Evolutionary conservation across 2,113 vertebrate genomes (phyloP).

Genomic region (Candoia aspera): DNA sequence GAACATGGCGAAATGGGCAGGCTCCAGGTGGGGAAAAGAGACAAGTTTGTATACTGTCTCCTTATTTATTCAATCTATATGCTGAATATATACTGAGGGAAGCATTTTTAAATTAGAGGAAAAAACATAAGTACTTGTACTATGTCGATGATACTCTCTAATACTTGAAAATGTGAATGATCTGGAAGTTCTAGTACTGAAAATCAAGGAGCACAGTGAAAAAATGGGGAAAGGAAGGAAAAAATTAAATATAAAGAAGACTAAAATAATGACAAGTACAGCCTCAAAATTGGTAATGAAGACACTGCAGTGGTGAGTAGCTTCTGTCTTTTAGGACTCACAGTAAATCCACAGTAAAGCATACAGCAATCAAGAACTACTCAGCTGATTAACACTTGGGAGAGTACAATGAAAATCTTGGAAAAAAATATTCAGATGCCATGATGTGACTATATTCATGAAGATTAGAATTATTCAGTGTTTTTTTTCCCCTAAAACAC

Average conservation of each 20-base stretch:
- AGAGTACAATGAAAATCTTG: background rate
- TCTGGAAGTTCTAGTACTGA: background rate
- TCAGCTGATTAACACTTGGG: background rate
- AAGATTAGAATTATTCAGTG: background rate
- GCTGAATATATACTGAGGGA: background rate
- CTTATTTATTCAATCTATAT: background rate
- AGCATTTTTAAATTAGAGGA: background rate
- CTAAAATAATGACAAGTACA: background rate
- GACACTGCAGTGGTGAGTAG: background rate
- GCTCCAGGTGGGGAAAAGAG: no score
- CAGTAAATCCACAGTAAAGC: background rate
- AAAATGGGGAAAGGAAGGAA: background rate
- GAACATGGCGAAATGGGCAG: no score
- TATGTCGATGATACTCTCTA: background rate
- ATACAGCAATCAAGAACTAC: background rate
- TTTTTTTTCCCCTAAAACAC: background rate
- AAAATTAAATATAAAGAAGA: background rate
- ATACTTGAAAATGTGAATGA: background rate
- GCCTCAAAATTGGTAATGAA: background rate
- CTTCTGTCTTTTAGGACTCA: background rate
- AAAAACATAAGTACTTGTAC: background rate
- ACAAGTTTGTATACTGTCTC: background rate
- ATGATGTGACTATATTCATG: background rate
- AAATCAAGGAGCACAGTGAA: background rate
- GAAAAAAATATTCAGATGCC: background rate